phyloP scores from a whole-genome alignment of 1,140 invertebrate genomes.

The Drosophila santomea region DNA sequence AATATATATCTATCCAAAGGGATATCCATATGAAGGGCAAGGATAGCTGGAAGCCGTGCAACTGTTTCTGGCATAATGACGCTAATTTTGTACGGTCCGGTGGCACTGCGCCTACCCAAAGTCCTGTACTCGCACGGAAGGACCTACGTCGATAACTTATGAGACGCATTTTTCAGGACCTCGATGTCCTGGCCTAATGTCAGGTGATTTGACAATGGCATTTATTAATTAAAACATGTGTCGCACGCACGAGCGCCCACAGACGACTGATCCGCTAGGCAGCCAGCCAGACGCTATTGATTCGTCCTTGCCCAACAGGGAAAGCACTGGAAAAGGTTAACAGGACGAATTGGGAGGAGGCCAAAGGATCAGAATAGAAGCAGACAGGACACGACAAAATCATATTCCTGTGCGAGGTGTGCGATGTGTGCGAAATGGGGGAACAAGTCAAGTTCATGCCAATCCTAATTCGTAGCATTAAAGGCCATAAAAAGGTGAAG shows the following conservation, averaged over 20 bases:
- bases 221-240: constrained; percentile 82
- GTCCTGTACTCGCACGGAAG: background rate
- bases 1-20: constrained; percentile 37
- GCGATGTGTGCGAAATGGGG: background rate
- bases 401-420: constrained; percentile 2
- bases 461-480: constrained; percentile 1
- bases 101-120: background rate
- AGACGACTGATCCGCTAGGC: constrained; percentile 21
- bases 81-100: constrained; percentile 63
- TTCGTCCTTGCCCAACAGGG: constrained; percentile 59
- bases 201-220: constrained; percentile 79
- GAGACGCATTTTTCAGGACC: constrained; percentile 68
- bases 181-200: constrained; percentile 53
- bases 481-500: background rate
- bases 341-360: background rate
- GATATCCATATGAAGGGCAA: background rate
- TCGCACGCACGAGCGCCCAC: constrained; percentile 56
- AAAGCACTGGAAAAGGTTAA: constrained; percentile 14
- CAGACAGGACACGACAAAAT: constrained; percentile 11
- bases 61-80: constrained; percentile 72
- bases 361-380: constrained; percentile 10
- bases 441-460: constrained; percentile 16
- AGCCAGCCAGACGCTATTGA: constrained; percentile 53
- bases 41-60: constrained; percentile 30
- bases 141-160: constrained; percentile 56